Conservation (phyloP, 64 coral and sea anemone genomes). For the Stichodactyla helianthus region DNA sequence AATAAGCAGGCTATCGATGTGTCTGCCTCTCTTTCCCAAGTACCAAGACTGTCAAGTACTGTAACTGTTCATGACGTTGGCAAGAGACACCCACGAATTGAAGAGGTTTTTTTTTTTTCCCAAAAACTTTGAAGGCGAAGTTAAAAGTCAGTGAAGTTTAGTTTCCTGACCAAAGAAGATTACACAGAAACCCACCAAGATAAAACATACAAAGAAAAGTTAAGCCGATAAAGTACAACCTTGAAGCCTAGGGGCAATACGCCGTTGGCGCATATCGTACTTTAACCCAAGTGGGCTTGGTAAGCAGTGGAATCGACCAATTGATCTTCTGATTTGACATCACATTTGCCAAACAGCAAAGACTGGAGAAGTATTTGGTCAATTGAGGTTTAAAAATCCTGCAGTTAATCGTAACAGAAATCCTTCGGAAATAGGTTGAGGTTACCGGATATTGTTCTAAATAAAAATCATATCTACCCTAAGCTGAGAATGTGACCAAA, state of each 20-base stretch:
- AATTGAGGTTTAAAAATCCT: not conserved
- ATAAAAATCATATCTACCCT: not conserved
- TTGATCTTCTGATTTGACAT: not conserved
- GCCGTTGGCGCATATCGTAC: not conserved
- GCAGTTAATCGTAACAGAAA: not conserved
- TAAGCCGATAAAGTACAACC: not conserved
- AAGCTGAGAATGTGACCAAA: not conserved
- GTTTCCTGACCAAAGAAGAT: not conserved
- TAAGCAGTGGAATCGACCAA: not conserved
- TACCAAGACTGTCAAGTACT: too few relatives aligned
- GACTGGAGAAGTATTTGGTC: not conserved
- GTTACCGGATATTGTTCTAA: not conserved
- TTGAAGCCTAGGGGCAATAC: not conserved
- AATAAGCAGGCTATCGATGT: too few relatives aligned
- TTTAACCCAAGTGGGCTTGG: not conserved
- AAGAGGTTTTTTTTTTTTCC: not conserved
- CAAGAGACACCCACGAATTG: not conserved
- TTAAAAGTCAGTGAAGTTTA: not conserved
- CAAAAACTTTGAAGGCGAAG: too few relatives aligned
- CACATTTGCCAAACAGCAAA: not conserved
- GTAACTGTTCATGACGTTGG: not conserved
- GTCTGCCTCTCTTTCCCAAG: too few relatives aligned
- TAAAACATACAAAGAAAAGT: not conserved
- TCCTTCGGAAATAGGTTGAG: not conserved
- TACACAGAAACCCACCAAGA: not conserved